Base-by-base conservation (phyloP, 2,113 vertebrate genomes). In the Oplegnathus fasciatus region DNA sequence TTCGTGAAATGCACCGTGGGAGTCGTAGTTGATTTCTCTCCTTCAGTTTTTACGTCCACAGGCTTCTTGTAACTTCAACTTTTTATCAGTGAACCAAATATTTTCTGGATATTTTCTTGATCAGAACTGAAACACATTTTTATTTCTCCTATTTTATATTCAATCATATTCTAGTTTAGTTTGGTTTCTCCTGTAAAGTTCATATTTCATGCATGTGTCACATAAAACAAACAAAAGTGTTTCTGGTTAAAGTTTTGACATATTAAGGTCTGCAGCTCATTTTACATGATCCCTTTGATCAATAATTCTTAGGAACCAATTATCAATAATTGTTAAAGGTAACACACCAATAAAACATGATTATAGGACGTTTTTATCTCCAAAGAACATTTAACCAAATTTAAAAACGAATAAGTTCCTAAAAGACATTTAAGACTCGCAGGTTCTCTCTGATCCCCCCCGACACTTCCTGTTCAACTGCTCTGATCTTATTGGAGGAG, bases 181-280 rank as follows among this genome's bases (percentile, higher is more conserved):
- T 57, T 62, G n/a, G 30, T 57, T n/a, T 24, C 1, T n/a, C 22
- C 9, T 17, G 3, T 15, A 10, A 24, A 22, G 32, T 44, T 28
- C 7, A 55, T 32, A 26, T 14, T 76, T 57, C 46, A 20, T 40
- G 50, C 10, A 62, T 54, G 20, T 76, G 80, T 89, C 72, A 73
- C 37, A 76, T 37, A 37, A 37, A 37, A 37, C 34, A 6, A n/a
- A n/a, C n/a, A n/a, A n/a, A n/a, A n/a, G n/a, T n/a, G n/a, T n/a
- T n/a, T n/a, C 5, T 46, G 55, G 46, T 58, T 30, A 10, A 50
- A 17, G 15, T 46, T 46, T 46, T 46, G 13, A 71, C 2, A 57
- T 26, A n/a, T 42, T 20, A 66, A 9, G 5, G 5, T 14, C 20
- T 37, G 37, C 37, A 57, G 20, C 48, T 57, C 8, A 37, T 58